Percentiles rank a stretch among this genome's conserved stretches.
Evolutionary conservation across 2,888 invertebrate genomes (phyloP).

Genomic region (Isotomurus palustris): DNA sequence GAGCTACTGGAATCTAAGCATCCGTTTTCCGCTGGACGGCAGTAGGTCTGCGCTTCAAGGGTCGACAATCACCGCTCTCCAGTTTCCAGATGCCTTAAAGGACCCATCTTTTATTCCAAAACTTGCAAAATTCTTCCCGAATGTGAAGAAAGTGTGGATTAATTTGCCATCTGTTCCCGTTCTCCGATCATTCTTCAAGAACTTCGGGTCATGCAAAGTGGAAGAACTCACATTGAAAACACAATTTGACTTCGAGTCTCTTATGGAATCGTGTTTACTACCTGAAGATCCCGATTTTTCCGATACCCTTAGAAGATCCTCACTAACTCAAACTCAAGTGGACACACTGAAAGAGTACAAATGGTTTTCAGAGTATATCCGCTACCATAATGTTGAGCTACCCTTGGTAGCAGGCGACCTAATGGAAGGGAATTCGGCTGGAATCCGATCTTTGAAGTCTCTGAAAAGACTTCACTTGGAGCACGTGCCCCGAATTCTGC

Average conservation of each 20-base stretch:
- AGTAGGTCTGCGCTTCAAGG: slow-evolving; percentile 14
- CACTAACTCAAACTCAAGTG: slow-evolving; percentile 15
- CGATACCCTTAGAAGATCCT: slow-evolving; percentile 1
- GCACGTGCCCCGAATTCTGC: slow-evolving; percentile 36
- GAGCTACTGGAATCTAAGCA: slow-evolving; percentile 36
- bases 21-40: slow-evolving; percentile 22
- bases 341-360: slow-evolving; percentile 32
- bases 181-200: slow-evolving; percentile 34
- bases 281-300: slow-evolving; percentile 6
- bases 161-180: slow-evolving; percentile 32
- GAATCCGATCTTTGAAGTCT: slow-evolving; percentile 30
- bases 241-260: slow-evolving; percentile 40
- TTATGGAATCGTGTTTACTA: slow-evolving; percentile 37
- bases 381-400: slow-evolving; percentile 40
- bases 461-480: slow-evolving; percentile 34
- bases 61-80: slow-evolving; percentile 18
- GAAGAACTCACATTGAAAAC: slow-evolving; percentile 38
- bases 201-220: slow-evolving; percentile 27
- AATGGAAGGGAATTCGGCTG: slow-evolving; percentile 26
- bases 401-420: slow-evolving; percentile 27
- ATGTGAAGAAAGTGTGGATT: slow-evolving; percentile 32
- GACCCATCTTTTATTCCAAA: slow-evolving; percentile 30
- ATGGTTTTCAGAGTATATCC: slow-evolving; percentile 35
- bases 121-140: slow-evolving; percentile 31
- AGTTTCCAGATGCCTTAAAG: slow-evolving; percentile 40